Evolutionary conservation across 1,140 invertebrate genomes (phyloP), one percentile per base, ranked within the genome.

Genomic region (Chironomus striatipennis): DNA sequence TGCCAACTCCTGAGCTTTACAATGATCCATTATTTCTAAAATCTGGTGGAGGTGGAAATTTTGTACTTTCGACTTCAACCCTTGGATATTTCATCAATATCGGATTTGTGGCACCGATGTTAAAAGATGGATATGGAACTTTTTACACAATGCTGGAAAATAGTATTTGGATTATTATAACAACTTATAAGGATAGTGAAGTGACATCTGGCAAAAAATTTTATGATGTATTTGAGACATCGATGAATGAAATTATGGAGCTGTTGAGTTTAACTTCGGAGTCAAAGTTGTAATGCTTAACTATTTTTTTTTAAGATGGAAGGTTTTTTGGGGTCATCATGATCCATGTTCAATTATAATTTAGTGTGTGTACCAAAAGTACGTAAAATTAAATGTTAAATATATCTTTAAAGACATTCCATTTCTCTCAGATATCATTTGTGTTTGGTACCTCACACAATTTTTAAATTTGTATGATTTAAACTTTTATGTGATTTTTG

Each of bases 31-130:
- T 87, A 3, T 89, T 83, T 77, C 77, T 77, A 4, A 88, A 85
- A 77, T 88, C 87, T 80, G 88, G 88, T 42, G 88, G 88, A 10
- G 85, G 84, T 43, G 88, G 88, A 24, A 89, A 89, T 78, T 90
- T 85, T 78, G 79, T 87, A 0, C 79, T 90, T 42, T 89, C 88
- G 1, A 88, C 88, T n/a, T 89, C 88, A 79, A 86, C 85, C 43
- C 79, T 86, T 42, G 88, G 88, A 9, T 90, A 87, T 78, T 86
- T 86, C 0, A 79, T 83, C 6, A 81, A 85, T 64, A 83, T 84
- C 74, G 88, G 88, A 5, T 87, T 84, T 74, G 85, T 88, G 15
- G 82, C 83, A 20, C 87, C 88, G 15, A 89, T 90, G 87, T 79
- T 84, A 15, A 77, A 84, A 47, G 82, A 90, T 80, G 88, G 88